Conservation (phyloP, 2,113 vertebrate genomes). For the Rhinichthys klamathensis region DNA sequence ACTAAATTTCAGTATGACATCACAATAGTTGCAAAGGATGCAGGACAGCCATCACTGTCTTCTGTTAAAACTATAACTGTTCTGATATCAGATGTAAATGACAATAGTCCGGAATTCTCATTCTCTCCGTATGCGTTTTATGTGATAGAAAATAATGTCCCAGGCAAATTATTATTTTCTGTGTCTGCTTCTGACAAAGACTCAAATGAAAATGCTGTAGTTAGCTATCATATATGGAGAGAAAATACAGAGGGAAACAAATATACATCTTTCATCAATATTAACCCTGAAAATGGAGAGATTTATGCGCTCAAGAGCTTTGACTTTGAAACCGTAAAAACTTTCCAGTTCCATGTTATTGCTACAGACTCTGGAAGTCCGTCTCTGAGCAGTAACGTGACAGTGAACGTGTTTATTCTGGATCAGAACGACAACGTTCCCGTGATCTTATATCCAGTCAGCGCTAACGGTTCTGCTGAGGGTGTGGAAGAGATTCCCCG, state of each 20-base stretch:
- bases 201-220: conserved; percentile 58
- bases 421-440: conserved; percentile 66
- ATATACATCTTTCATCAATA: conserved; percentile 57
- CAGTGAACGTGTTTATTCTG: conserved; percentile 60
- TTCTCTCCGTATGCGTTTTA: conserved; percentile 57
- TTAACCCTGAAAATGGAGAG: conserved; percentile 67
- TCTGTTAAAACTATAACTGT: conserved; percentile 68
- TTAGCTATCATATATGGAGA: conserved; percentile 67
- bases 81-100: conserved; percentile 70
- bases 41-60: conserved; percentile 63
- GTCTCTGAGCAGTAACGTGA: conserved; percentile 55
- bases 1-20: conserved; percentile 61
- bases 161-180: conserved; percentile 59
- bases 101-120: conserved; percentile 67
- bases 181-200: conserved; percentile 69
- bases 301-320: conserved; percentile 58
- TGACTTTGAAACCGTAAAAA: conserved; percentile 59
- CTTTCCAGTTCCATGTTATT: conserved; percentile 53
- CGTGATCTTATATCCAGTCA: conserved; percentile 59
- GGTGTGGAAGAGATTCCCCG: conserved; percentile 57
- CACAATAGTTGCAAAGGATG: conserved; percentile 64
- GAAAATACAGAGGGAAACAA: neutral
- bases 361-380: conserved; percentile 60
- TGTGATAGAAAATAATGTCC: conserved; percentile 67
- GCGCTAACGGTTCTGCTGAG: conserved; percentile 55